Evolutionary conservation across 2,888 invertebrate species (phyloP).

Genomic region (Drosophila multiciliata): DNA sequence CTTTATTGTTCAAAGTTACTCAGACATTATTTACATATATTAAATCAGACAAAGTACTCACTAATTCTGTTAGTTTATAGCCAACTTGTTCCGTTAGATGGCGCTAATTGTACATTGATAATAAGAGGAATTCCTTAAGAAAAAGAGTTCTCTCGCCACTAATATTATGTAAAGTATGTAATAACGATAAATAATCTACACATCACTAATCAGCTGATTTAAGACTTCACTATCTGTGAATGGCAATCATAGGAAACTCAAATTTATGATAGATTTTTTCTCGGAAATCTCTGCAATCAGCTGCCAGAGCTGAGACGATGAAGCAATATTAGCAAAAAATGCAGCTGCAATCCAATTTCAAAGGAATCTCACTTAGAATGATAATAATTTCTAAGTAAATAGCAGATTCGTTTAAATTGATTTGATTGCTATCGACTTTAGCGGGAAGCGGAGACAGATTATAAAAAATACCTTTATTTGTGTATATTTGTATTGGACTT

Average conservation of each 20-base stretch:
- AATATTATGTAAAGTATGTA: neutral
- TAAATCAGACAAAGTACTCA: neutral
- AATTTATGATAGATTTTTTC: neutral
- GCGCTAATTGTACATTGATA: neutral
- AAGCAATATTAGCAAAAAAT: neutral
- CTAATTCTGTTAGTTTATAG: neutral
- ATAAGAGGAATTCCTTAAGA: neutral
- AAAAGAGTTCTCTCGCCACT: neutral
- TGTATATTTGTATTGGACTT: neutral
- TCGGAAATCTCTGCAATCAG: neutral
- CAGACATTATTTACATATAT: neutral
- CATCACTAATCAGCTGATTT: neutral
- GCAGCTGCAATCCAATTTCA: neutral
- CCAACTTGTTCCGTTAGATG: neutral
- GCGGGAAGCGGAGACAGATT: constrained; percentile 5
- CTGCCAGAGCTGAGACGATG: neutral
- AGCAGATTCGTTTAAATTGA: neutral
- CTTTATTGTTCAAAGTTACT: neutral
- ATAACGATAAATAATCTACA: neutral
- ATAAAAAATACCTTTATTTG: neutral
- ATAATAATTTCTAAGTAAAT: neutral
- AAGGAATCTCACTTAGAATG: no score
- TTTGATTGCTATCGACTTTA: neutral
- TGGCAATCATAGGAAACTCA: neutral
- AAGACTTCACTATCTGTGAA: neutral